These are phyloP conservation scores for Drosophila paranaensis DNA, from an alignment of 2,888 invertebrate species.

Conservation along the genomic window DNA sequence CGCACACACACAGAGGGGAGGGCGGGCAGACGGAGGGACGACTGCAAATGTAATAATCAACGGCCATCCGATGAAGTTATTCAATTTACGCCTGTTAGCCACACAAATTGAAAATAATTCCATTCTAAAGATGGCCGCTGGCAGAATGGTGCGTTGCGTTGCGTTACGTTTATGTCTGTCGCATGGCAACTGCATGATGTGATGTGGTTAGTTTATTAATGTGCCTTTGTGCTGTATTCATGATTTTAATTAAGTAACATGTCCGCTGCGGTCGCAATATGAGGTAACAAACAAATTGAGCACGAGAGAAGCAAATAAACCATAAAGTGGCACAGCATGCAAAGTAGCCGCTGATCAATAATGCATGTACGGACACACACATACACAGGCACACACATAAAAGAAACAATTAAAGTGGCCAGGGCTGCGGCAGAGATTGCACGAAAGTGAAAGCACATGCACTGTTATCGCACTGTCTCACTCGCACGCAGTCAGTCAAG, in stretches of 20 bases:
- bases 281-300: conserved; percentile 56
- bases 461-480: conserved; percentile 26
- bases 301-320: conserved; percentile 40
- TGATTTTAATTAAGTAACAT: conserved; percentile 64
- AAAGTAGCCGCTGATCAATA: conserved; percentile 52
- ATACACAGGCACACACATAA: conserved; percentile 13
- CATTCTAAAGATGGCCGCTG: conserved; percentile 20
- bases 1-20: not conserved
- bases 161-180: conserved; percentile 8
- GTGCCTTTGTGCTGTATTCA: conserved; percentile 30
- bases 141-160: conserved; percentile 32
- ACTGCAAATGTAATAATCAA: conserved; percentile 30
- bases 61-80: conserved; percentile 26
- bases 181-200: conserved; percentile 17
- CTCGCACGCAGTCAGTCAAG: conserved; percentile 36
- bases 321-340: conserved; percentile 60
- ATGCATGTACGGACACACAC: conserved; percentile 9
- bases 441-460: conserved; percentile 72
- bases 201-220: conserved; percentile 39
- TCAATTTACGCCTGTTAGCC: conserved; percentile 52
- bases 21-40: no score
- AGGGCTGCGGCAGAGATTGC: conserved; percentile 20
- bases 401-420: conserved; percentile 35
- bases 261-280: conserved; percentile 58
- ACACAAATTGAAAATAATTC: conserved; percentile 40